phyloP scores from a whole-genome alignment of 2,888 invertebrate species.

The Periphyllus acericola region DNA sequence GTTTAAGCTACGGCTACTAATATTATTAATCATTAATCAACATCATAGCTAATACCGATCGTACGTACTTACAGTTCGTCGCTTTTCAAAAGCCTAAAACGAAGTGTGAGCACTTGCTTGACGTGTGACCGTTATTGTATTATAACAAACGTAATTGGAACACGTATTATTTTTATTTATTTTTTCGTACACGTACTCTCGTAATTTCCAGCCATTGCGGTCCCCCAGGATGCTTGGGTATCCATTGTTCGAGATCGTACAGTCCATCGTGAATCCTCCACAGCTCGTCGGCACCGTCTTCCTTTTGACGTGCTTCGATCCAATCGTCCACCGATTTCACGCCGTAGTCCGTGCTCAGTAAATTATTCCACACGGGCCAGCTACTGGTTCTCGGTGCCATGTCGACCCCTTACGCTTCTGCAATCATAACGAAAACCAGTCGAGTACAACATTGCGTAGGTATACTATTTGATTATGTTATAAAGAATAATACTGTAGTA shows the following conservation, averaged over 20 bases:
- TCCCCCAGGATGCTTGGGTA: slow-evolving; percentile 87
- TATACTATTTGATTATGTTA: no score
- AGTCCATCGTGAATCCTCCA: slow-evolving; percentile 82
- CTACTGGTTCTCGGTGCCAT: slow-evolving; percentile 67
- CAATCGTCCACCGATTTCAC: slow-evolving; percentile 71
- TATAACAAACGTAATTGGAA: neutral
- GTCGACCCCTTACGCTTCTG: neutral
- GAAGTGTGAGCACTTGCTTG: no score
- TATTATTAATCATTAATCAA: no score
- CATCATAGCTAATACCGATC: no score
- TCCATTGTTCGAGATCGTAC: slow-evolving; percentile 86
- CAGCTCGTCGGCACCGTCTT: slow-evolving; percentile 80
- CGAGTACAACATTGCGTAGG: no score
- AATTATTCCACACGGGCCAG: slow-evolving; percentile 70
- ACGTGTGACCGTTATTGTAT: no score
- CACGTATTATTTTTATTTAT: no score
- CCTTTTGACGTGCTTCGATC: slow-evolving; percentile 74
- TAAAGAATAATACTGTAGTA: no score
- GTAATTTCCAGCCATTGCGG: slow-evolving; percentile 74
- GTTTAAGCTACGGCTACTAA: no score
- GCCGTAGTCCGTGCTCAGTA: slow-evolving; percentile 66
- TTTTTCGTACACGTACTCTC: slow-evolving; percentile 64
- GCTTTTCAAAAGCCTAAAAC: no score
- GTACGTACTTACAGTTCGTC: no score
- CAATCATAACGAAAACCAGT: neutral